Evolutionary conservation across 2,797 vertebrate species (phyloP).

Genomic region (Acanthurus lineatus): DNA sequence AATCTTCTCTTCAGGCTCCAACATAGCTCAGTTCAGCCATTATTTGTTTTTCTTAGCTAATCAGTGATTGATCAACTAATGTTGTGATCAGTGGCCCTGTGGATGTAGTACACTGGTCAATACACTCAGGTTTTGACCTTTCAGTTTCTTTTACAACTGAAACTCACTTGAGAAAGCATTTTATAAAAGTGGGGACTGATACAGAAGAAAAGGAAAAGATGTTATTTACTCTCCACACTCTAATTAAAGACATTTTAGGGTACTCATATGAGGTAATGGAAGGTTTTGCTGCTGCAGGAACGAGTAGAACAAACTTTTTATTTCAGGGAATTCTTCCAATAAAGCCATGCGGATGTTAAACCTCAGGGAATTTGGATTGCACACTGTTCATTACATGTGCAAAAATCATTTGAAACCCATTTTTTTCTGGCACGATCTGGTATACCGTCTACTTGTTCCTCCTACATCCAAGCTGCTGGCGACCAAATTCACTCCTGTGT

Average conservation of each 20-base stretch:
- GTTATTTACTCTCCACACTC: not conserved
- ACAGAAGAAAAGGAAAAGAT: slow-evolving; percentile 2
- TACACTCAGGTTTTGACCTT: slow-evolving; percentile 15
- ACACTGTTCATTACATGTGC: slow-evolving; percentile 20
- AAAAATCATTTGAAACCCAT: slow-evolving; percentile 33
- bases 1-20: slow-evolving; percentile 27
- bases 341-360: slow-evolving; percentile 36
- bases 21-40: slow-evolving; percentile 28
- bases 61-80: slow-evolving; percentile 64
- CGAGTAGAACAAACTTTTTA: slow-evolving; percentile 20
- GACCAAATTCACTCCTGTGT: slow-evolving; percentile 49
- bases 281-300: slow-evolving; percentile 17
- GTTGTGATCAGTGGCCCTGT: slow-evolving; percentile 20
- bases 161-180: not conserved
- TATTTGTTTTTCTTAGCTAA: slow-evolving; percentile 60
- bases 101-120: slow-evolving; percentile 1
- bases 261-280: slow-evolving; percentile 29
- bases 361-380: slow-evolving; percentile 18
- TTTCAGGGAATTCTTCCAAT: slow-evolving; percentile 20
- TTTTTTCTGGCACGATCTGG: slow-evolving; percentile 28
- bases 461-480: slow-evolving; percentile 39
- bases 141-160: not conserved
- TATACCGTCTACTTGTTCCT: slow-evolving; percentile 27
- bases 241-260: slow-evolving; percentile 36
- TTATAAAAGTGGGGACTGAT: slow-evolving; percentile 10